Conservation (phyloP, 2,113 vertebrate genomes). For the Semnornis frantzii region DNA sequence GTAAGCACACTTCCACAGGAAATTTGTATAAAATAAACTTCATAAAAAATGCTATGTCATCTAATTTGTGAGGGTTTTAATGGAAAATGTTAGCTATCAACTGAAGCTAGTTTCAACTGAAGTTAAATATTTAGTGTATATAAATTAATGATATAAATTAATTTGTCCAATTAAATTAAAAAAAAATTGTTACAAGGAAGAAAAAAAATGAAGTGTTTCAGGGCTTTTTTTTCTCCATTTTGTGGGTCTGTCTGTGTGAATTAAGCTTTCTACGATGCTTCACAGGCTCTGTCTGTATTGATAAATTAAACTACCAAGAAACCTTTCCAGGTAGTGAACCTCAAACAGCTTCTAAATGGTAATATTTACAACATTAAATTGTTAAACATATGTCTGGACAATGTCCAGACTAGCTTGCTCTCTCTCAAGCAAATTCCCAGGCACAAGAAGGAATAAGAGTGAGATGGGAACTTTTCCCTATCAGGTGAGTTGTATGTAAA, state of each 20-base stretch:
- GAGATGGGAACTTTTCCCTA: neutral
- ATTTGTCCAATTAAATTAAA: neutral
- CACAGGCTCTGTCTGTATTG: neutral
- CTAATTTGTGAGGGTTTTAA: fast-evolving
- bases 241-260: neutral
- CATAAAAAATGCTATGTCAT: neutral
- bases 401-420: neutral
- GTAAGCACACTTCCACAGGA: neutral
- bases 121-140: neutral
- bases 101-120: neutral
- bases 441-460: neutral
- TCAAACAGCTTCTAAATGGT: neutral
- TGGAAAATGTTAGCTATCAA: neutral
- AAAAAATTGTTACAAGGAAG: neutral
- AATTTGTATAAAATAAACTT: neutral
- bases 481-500: neutral
- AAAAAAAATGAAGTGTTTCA: neutral
- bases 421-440: neutral
- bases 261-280: neutral
- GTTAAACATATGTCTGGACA: neutral
- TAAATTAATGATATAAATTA: neutral
- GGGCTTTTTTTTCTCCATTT: neutral
- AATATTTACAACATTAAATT: neutral
- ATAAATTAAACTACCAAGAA: neutral
- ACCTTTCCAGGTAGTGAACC: neutral